Evolutionary conservation across 2,888 invertebrate genomes (phyloP).

Genomic region (Choreutis nemorana): DNA sequence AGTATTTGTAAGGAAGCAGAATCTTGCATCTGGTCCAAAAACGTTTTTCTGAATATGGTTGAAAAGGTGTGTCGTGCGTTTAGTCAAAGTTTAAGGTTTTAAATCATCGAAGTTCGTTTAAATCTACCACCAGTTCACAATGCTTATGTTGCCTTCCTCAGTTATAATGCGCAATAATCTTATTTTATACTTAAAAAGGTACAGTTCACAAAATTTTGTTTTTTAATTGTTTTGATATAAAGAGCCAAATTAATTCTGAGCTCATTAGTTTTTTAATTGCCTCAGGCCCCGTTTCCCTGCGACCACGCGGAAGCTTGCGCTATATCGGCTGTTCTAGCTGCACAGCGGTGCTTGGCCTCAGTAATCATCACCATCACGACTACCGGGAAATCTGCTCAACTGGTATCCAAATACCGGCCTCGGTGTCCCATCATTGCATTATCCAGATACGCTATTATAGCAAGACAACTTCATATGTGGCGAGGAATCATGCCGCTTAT

Average conservation of each 20-base stretch:
- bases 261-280: too few species aligned
- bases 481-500: constrained; percentile 72
- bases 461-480: constrained; percentile 72
- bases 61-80: constrained; percentile 41
- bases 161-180: too few species aligned
- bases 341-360: constrained; percentile 72
- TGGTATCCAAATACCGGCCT: constrained; percentile 72
- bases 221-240: too few species aligned
- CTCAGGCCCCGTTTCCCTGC: constrained; percentile 55
- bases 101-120: too few species aligned
- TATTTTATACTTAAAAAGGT: too few species aligned
- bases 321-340: constrained; percentile 77
- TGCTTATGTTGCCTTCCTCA: too few species aligned
- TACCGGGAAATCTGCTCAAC: constrained; percentile 67
- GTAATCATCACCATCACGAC: constrained; percentile 75
- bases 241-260: too few species aligned
- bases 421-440: constrained; percentile 76
- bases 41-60: constrained; percentile 42
- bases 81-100: too few species aligned
- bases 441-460: constrained; percentile 67
- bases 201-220: too few species aligned
- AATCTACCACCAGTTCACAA: not conserved
- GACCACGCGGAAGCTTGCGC: constrained; percentile 75
- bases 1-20: constrained; percentile 74
- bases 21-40: constrained; percentile 68